Base-by-base conservation (phyloP, 30 jellyfish, hydroid and myxozoan species). In the Clytia hemisphaerica region DNA sequence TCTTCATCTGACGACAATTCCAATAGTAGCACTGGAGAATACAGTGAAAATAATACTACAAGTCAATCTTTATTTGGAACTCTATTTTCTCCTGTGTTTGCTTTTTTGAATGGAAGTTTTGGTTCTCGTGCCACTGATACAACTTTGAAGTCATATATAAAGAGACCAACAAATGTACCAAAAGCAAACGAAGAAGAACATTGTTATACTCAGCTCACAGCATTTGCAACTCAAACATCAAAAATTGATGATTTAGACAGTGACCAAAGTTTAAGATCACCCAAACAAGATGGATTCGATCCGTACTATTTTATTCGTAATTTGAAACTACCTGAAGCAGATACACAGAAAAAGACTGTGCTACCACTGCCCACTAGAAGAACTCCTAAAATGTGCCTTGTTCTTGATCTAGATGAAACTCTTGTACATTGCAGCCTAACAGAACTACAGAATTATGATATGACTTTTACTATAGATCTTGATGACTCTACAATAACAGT, bases 371-470 rank as follows among this genome's bases (percentile, higher is more conserved):
- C 93, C 49, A 89, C 98, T 6, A 79, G 98, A 34, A 61, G 85
- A 46, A 81, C 92, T 5, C 84, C 87, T 26, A 84, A 74, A 30
- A 78, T 78, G 94, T 74, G 93, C 5, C 76, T 89, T 21, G 98
- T 89, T 14, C 78, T 89, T 50, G 98, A 89, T 45, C 78, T 89
- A 34, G 98, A 89, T 51, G 98, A 89, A 71, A 89, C 98, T 27
- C 82, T 89, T 50, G 98, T 89, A 27, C 98, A 89, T 67, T 89
- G 98, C 69, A 89, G 98, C 44, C 48, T 89, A 30, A 76, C 93
- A 1, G 76, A 61, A 37, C 49, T 89, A 37, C 94, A 89, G 42
- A 86, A 76, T 58, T 93, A 87, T 19, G 87, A 93, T 29, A 67
- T 89, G 66, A 82, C 92, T 6, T 89, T 89, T 72, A 84, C 81